Evolutionary conservation across 2,113 vertebrate genomes (phyloP).

Genomic region (Nycticebus coucang): DNA sequence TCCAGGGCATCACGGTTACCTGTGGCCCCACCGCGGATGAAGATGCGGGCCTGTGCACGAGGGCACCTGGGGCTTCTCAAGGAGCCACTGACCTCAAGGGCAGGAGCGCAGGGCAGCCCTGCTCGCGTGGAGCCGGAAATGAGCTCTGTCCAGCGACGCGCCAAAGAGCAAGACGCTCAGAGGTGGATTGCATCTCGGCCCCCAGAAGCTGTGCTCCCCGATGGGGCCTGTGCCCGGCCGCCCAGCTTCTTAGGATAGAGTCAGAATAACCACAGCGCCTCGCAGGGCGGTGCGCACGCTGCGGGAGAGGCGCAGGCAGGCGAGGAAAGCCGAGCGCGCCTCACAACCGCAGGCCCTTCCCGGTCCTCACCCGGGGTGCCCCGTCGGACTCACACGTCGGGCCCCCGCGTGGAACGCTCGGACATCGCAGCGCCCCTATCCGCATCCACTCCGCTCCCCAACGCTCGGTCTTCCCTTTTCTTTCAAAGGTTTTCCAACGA

Average conservation of each 20-base stretch:
- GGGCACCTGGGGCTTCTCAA: no score
- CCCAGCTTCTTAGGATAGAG: no score
- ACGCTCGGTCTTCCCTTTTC: fast-evolving
- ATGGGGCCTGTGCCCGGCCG: no score
- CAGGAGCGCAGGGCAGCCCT: no score
- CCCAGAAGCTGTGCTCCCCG: no score
- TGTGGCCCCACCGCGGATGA: neutral
- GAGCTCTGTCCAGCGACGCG: no score
- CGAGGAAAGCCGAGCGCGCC: neutral
- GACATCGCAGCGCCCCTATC: neutral
- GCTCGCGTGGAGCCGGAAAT: no score
- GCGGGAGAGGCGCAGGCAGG: neutral
- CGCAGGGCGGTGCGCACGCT: neutral
- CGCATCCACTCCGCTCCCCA: neutral
- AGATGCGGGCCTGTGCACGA: neutral
- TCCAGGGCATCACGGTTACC: neutral
- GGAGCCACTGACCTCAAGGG: no score
- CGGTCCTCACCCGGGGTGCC: neutral
- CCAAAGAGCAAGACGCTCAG: neutral
- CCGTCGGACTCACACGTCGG: neutral
- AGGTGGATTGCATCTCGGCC: neutral
- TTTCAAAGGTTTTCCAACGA: neutral
- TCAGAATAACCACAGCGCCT: neutral
- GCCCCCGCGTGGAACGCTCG: neutral
- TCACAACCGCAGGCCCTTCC: fast-evolving